Base-by-base conservation (phyloP, 1,140 invertebrate genomes). In the Hormaphis cornu region DNA sequence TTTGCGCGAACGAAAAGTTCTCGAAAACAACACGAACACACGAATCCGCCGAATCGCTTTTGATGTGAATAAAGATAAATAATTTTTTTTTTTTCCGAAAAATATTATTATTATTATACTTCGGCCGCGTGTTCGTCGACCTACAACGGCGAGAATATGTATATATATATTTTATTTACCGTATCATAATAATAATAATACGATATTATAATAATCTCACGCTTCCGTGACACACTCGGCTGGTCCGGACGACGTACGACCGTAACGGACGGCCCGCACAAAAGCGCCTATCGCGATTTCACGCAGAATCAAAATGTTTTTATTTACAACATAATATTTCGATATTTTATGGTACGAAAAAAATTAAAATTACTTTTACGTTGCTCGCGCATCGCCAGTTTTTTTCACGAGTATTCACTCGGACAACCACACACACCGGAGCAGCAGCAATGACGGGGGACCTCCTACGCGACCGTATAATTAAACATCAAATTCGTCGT, bases 401-500 rank as follows among this genome's bases (percentile, higher is more conserved):
- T 37, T 56, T 22, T 22, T 56, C 26, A 22, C 26, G 8, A 1
- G 10, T 22, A 2, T 56, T 22, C 22, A n/a, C n/a, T n/a, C n/a
- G n/a, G n/a, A n/a, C n/a, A n/a, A n/a, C n/a, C n/a, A n/a, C n/a
- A n/a, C n/a, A n/a, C 12, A 5, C 18, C 5, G 18, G 12, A 28
- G 10, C n/a, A 18, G 20, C 42, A 22, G 18, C 58, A 61, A 61
- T 59, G n/a, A 22, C 2, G 6, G 10, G 16, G 16, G 59, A 63
- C 59, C 59, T 18, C 59, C 42, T 63, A 26, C 40, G 9, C 18
- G 48, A 63, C 59, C 42, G 59, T 63, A 63, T 63, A 63, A 63
- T 63, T 63, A 63, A 63, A 63, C 28, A 48, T 63, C 44, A 63
- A 46, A 46, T 63, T 63, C 46, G 48, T 48, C 48, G n/a, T 63